Evolutionary conservation across 1,140 invertebrate genomes (phyloP), one percentile per base, ranked within the genome.

Genomic region (Fopius arisanus): DNA sequence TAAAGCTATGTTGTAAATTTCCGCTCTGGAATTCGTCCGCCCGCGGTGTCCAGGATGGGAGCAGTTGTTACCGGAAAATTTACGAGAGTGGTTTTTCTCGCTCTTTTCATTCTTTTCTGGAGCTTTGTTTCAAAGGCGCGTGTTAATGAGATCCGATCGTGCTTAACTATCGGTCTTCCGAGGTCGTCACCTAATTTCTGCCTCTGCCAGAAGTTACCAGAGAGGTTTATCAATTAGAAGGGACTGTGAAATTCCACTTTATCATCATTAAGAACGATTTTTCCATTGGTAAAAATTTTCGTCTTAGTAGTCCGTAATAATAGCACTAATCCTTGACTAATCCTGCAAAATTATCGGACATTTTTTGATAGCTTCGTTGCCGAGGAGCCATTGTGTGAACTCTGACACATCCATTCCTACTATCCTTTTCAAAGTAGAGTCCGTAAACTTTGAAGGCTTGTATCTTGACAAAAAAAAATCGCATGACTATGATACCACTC

Each of bases 51-150:
- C 23, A 10, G 48, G 7, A 23, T 70, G 66, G 75, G 73, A 75
- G 67, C 75, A 75, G 80, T 82, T 82, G 81, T 81, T 81, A 74
- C 59, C 74, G 74, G 78, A 78, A 81, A 82, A 83, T 82, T 83
- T 78, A 77, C 77, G 76, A 80, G 75, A n/a, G 67, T 65, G 19
- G 28, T 33, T 14, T 59, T 28, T 59, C 14, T 5, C 14, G 54
- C 7, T 26, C 54, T 48, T 48, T 48, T 23, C 3, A 26, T 59
- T 59, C 54, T 59, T 59, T 59, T 48, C 3, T 21, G 21, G 9
- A 23, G 3, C 9, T 26, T 59, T 59, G 6, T 23, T 21, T 12
- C 70, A 14, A 63, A 33, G 28, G 21, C 4, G 12, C 70, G 62
- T 67, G 75, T 81, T 80, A 79, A 83, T 78, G 78, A 84, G 77